phyloP scores from a whole-genome alignment of 2,113 vertebrate species.

The Etia nguti region DNA sequence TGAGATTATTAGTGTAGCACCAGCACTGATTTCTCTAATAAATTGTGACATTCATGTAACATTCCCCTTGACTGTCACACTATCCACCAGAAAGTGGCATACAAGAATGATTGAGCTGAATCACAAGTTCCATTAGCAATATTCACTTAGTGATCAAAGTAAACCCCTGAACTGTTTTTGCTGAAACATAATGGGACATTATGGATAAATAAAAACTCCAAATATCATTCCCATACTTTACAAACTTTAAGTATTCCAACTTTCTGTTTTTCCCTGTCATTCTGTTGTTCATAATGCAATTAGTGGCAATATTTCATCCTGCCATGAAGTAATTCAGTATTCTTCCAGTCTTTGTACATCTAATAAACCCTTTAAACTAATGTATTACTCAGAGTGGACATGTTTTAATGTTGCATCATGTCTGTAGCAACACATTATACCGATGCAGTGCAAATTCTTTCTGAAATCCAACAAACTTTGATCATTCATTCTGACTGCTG shows the following conservation, averaged over 20 bases:
- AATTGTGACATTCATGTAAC: background rate
- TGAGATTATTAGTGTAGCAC: background rate
- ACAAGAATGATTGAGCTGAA: background rate
- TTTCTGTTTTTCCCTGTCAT: background rate
- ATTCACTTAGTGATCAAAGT: background rate
- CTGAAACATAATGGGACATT: background rate
- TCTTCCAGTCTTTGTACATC: background rate
- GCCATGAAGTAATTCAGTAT: background rate
- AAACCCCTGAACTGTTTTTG: background rate
- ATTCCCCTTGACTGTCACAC: background rate
- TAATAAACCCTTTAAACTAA: background rate
- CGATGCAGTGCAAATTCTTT: background rate
- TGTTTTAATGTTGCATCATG: background rate
- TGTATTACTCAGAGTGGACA: background rate
- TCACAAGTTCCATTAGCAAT: accelerated
- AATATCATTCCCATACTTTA: background rate
- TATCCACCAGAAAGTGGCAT: background rate
- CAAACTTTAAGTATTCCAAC: background rate
- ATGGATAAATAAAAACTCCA: background rate
- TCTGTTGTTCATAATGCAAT: background rate
- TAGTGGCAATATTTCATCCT: background rate
- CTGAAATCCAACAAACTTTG: background rate
- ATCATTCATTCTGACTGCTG: background rate
- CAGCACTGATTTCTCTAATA: background rate
- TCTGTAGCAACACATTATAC: background rate